A percentile compares a stretch with the other conserved stretches of the same genome.
Conservation (phyloP, 92 coral and sea anemone genomes). For the Parazoanthus atlanticus region DNA sequence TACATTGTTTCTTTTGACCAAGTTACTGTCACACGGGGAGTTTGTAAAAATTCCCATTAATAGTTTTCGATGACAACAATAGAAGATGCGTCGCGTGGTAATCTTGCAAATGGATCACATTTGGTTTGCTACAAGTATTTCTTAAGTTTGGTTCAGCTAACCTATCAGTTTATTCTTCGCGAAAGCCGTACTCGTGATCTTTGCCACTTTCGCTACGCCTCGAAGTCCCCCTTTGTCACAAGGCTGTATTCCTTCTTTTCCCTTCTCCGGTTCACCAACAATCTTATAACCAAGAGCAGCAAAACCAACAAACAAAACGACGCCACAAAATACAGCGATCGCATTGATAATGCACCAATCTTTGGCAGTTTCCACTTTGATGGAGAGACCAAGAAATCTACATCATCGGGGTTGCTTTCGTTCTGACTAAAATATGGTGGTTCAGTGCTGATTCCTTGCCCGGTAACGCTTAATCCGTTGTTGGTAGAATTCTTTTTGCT, state of each 20-base stretch:
- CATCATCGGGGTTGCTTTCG: background rate
- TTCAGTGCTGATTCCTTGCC: background rate
- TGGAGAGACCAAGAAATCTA: slow-evolving; percentile 23
- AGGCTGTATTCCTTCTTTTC: slow-evolving; percentile 73
- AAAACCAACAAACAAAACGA: slow-evolving; percentile 69
- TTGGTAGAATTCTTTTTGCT: slow-evolving; percentile 18
- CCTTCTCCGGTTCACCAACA: slow-evolving; percentile 68
- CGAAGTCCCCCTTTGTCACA: slow-evolving; percentile 91
- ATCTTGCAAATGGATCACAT: no score
- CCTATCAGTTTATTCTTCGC: background rate
- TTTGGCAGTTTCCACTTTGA: slow-evolving; percentile 42
- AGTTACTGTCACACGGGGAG: no score
- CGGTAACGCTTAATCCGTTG: background rate
- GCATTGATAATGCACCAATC: slow-evolving; percentile 73
- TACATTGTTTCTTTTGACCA: background rate
- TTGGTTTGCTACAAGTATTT: background rate
- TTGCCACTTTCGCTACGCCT: slow-evolving; percentile 58
- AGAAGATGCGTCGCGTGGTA: background rate
- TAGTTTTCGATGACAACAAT: background rate
- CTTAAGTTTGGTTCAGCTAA: background rate
- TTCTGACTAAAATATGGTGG: background rate
- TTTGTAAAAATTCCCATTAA: background rate
- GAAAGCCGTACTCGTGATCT: background rate
- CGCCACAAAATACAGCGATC: slow-evolving; percentile 75
- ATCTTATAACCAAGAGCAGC: slow-evolving; percentile 72